Conservation (phyloP, 2,113 vertebrate genomes). For the Notarius lentiginosus region DNA sequence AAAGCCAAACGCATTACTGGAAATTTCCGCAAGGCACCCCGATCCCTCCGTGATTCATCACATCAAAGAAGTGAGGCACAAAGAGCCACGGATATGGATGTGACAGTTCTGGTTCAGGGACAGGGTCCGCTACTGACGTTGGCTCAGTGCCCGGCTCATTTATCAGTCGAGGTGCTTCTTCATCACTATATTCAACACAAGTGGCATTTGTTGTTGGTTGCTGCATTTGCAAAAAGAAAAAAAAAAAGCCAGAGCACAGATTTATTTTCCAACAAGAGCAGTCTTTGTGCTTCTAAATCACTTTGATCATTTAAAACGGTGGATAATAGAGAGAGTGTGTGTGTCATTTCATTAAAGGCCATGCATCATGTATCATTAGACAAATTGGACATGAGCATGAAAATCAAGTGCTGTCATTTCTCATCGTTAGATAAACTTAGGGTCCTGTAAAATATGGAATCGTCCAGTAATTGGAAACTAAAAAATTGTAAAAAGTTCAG, state of each 20-base stretch:
- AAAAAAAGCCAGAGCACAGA: neutral
- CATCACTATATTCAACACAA: conserved; percentile 15
- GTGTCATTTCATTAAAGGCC: neutral
- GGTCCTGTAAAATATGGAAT: no score
- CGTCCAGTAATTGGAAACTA: no score
- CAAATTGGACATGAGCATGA: neutral
- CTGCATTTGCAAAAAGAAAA: neutral
- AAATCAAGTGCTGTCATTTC: neutral
- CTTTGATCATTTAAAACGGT: neutral
- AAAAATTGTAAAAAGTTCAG: no score
- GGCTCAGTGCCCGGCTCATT: conserved; percentile 30
- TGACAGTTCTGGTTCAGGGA: conserved; percentile 36
- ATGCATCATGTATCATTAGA: neutral
- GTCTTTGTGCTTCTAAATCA: neutral
- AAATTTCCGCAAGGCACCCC: conserved; percentile 19
- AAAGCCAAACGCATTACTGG: conserved; percentile 20
- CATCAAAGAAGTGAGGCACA: conserved; percentile 38
- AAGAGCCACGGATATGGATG: conserved; percentile 27
- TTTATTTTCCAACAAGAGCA: neutral
- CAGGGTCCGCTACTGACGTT: conserved; percentile 18
- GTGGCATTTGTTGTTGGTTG: conserved; percentile 7
- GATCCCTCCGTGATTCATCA: conserved; percentile 31
- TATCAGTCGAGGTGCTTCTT: conserved; percentile 20
- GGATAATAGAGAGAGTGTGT: neutral
- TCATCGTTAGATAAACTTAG: neutral